Evolutionary conservation across 2,888 invertebrate species (phyloP).

Genomic region (Callyntrura guangdongensis): DNA sequence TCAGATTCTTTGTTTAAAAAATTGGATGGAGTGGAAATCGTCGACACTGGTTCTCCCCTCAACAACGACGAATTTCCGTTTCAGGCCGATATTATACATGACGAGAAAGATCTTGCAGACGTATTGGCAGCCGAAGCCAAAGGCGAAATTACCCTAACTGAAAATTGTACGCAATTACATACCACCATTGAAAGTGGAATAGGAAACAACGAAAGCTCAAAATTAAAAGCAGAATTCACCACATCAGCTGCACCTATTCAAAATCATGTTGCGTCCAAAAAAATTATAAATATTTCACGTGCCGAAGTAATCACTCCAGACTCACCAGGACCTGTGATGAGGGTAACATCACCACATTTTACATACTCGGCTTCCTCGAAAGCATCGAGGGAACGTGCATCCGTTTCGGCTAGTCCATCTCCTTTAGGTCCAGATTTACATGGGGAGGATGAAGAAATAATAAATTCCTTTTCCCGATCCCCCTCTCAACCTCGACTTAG

Average conservation of each 20-base stretch:
- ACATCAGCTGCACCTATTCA: conserved; percentile 6
- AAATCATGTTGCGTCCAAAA: conserved; percentile 63
- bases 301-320: conserved; percentile 57
- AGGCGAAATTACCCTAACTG: conserved; percentile 25
- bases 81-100: conserved; percentile 84
- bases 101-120: conserved; percentile 84
- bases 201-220: conserved; percentile 1
- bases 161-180: conserved; percentile 65
- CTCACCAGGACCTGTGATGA: conserved; percentile 82
- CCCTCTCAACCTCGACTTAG: conserved; percentile 77
- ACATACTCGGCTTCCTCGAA: conserved; percentile 87
- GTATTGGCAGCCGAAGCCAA: conserved; percentile 81
- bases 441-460: conserved; percentile 84
- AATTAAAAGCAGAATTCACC: conserved; percentile 12
- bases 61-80: conserved; percentile 83
- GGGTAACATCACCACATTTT: conserved; percentile 90
- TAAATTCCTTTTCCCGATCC: conserved; percentile 82
- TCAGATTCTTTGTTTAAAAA: conserved; percentile 77
- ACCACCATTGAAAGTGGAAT: neutral
- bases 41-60: conserved; percentile 80
- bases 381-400: conserved; percentile 25
- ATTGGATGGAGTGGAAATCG: conserved; percentile 82
- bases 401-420: conserved; percentile 75
- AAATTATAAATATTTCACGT: neutral
- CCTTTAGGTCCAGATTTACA: conserved; percentile 81